A percentile compares a stretch with the other conserved stretches of the same genome.
These are phyloP conservation scores for Epistrophe grossulariae DNA, from an alignment of 2,888 invertebrate genomes.

Conservation along the genomic window DNA sequence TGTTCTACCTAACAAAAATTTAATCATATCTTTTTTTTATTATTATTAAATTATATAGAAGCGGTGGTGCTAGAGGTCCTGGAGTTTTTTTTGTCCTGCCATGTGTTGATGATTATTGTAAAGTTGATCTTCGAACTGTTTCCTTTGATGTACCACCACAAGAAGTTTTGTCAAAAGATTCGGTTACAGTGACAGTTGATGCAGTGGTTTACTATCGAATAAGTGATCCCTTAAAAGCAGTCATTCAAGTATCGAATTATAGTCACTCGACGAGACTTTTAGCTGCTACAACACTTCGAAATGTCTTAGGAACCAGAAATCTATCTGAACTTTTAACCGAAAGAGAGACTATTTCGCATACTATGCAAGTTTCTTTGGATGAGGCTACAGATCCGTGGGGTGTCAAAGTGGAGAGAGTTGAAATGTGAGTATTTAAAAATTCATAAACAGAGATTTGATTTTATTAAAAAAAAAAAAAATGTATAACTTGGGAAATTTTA, in stretches of 20 bases:
- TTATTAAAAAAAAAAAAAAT: background rate
- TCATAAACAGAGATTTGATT: background rate
- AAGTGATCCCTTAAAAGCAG: slow-evolving; percentile 91
- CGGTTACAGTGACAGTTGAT: slow-evolving; percentile 97
- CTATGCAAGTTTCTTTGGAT: slow-evolving; percentile 90
- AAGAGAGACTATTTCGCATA: slow-evolving; percentile 94
- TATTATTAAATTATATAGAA: slow-evolving; percentile 49
- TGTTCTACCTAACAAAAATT: background rate
- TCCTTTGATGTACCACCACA: slow-evolving; percentile 98
- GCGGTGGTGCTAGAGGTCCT: slow-evolving; percentile 92
- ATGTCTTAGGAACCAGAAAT: slow-evolving; percentile 96
- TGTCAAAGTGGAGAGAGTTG: slow-evolving; percentile 96
- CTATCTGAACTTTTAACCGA: slow-evolving; percentile 96
- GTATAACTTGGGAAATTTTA: slow-evolving; percentile 79
- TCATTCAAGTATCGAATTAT: slow-evolving; percentile 90
- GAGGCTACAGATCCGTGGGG: slow-evolving; percentile 95
- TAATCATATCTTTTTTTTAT: background rate
- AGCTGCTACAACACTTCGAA: slow-evolving; percentile 93
- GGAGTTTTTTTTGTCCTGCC: slow-evolving; percentile 97
- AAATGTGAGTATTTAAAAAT: slow-evolving; percentile 89
- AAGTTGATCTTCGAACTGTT: slow-evolving; percentile 96
- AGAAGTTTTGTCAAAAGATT: slow-evolving; percentile 97
- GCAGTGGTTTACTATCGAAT: slow-evolving; percentile 94
- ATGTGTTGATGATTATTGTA: slow-evolving; percentile 96
- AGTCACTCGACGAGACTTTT: slow-evolving; percentile 92